Evolutionary conservation across 2,797 vertebrate genomes (phyloP).

Genomic region (Malurus splendens): DNA sequence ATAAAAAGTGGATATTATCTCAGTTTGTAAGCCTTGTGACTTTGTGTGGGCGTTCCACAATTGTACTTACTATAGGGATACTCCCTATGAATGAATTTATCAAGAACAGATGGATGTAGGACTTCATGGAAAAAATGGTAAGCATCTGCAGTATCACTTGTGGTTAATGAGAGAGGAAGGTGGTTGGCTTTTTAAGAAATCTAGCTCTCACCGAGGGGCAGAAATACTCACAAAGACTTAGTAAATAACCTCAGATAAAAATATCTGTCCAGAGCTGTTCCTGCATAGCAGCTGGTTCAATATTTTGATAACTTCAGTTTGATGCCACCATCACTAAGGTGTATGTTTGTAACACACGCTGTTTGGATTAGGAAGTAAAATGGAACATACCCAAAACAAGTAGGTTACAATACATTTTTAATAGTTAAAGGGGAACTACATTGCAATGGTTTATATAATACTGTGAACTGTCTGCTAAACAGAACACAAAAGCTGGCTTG

Average conservation of each 20-base stretch:
- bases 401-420: neutral
- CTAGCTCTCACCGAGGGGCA: neutral
- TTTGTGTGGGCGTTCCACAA: neutral
- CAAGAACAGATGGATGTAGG: neutral
- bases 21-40: neutral
- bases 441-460: neutral
- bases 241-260: neutral
- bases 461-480: conserved; percentile 19
- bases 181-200: neutral
- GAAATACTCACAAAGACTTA: neutral
- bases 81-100: neutral
- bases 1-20: neutral
- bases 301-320: neutral
- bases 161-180: neutral
- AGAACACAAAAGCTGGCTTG: conserved; percentile 17
- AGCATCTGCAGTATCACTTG: neutral
- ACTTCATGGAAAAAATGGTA: neutral
- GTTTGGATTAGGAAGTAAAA: neutral
- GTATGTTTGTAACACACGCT: neutral
- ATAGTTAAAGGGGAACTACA: neutral
- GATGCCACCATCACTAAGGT: neutral
- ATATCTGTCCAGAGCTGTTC: neutral
- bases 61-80: neutral
- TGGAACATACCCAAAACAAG: neutral
- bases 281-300: neutral